Evolutionary conservation across 2,113 vertebrate species (phyloP).

Genomic region (Psittacus erithacus): DNA sequence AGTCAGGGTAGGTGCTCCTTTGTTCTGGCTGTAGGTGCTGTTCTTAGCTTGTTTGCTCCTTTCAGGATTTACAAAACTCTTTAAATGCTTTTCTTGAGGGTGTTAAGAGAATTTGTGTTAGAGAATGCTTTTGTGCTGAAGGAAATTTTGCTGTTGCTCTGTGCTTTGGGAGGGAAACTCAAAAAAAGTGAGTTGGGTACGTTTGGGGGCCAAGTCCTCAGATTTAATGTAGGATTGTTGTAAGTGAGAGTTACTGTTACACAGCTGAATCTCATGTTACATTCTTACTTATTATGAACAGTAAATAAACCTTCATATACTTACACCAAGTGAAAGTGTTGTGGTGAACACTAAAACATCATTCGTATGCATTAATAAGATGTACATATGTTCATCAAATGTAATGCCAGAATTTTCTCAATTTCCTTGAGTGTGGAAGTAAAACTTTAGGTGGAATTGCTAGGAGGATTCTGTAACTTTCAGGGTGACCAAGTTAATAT

Average conservation of each 20-base stretch:
- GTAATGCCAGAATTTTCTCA: not conserved
- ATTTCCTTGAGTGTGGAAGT: not conserved
- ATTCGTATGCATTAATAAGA: not conserved
- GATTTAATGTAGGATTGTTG: not conserved
- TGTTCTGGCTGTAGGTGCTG: not conserved
- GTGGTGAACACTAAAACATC: not conserved
- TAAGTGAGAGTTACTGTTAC: not conserved
- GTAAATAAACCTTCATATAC: not conserved
- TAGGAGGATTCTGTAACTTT: not conserved
- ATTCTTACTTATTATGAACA: not conserved
- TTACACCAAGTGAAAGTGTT: not conserved
- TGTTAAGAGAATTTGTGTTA: not conserved
- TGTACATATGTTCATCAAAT: not conserved
- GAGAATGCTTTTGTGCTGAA: not conserved
- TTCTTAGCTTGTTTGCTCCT: not conserved
- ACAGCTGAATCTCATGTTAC: not conserved
- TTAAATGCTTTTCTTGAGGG: not conserved
- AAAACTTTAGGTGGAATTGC: not conserved
- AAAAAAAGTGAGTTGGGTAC: not conserved
- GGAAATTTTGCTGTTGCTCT: not conserved
- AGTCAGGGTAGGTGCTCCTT: not conserved
- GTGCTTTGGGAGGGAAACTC: not conserved
- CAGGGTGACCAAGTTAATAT: not conserved
- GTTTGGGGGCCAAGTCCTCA: not conserved
- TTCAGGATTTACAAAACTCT: not conserved